Evolutionary conservation across 2,888 invertebrate genomes (phyloP).

Genomic region (Yponomeuta cagnagella): DNA sequence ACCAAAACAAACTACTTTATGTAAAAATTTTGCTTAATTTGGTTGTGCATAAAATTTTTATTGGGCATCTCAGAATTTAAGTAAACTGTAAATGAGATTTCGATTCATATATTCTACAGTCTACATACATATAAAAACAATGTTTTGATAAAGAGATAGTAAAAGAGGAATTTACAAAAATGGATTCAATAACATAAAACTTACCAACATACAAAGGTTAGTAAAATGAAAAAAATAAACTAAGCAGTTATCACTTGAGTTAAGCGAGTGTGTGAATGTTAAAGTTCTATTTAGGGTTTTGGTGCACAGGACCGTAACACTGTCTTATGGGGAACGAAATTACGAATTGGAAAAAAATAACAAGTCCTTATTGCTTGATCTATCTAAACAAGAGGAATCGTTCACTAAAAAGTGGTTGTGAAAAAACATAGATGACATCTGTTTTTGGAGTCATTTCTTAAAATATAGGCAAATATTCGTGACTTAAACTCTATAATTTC

Average conservation of each 20-base stretch:
- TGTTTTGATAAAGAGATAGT: no score
- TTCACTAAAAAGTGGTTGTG: not conserved
- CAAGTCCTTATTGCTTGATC: not conserved
- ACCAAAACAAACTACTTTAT: no score
- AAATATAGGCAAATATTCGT: not conserved
- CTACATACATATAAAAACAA: no score
- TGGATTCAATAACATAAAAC: not conserved
- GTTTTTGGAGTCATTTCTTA: not conserved
- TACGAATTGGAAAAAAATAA: not conserved
- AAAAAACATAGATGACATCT: not conserved
- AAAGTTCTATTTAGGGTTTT: constrained; percentile 4
- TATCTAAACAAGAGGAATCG: not conserved
- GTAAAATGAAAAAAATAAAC: constrained; percentile 9
- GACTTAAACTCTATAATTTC: not conserved
- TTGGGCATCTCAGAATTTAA: no score
- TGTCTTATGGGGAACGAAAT: not conserved
- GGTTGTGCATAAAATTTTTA: no score
- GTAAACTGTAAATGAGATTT: not conserved
- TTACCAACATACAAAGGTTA: constrained; percentile 4
- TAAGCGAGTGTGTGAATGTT: not conserved
- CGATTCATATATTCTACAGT: no score
- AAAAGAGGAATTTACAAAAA: not conserved
- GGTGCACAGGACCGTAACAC: constrained; percentile 5
- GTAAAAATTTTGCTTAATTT: no score
- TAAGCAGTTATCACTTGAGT: not conserved